Evolutionary conservation across 2,888 invertebrate genomes (phyloP), one percentile per base, ranked within the genome.

Genomic region (Endotricha flammealis): DNA sequence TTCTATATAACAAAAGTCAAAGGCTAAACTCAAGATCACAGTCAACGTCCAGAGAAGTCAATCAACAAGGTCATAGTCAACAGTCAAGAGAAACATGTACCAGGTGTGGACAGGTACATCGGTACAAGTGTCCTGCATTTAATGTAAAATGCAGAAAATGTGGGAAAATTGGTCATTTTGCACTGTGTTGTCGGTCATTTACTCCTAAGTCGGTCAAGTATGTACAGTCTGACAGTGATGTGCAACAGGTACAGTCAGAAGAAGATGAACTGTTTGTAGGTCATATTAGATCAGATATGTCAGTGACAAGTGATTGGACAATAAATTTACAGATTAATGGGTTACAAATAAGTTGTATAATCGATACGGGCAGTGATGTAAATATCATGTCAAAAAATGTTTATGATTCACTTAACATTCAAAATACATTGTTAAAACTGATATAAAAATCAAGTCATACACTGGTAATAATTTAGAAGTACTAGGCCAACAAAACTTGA

Each of bases 371-470:
- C 3, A 41, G 42, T 42, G 44, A 47, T 39, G 40, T 38, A 12
- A 48, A 45, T 37, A 42, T 48, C 23, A 42, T 45, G 45, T 43
- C 48, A 29, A 39, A 38, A 44, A 38, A 27, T 36, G 17, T 30
- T 28, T 44, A 39, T 32, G 35, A 42, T 32, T 42, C 37, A 37
- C 37, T 47, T 32, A 44, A 44, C 24, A 38, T 6, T 40, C 32
- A 31, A 41, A 43, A 41, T 28, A 0, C 24, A 35, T 14, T 36
- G 36, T 17, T 12, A 32, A 38, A 41, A 33, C 28, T 39, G 28
- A 39, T 37, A 27, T 31, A 16, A 41, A 41, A 35, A 20, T 29
- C 9, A 35, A 22, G 7, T 35, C 35, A 22, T 36, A 36, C 16
- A 36, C 29, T 36, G 36, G 36, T 31, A 20, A 36, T 36, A 16